phyloP scores from a whole-genome alignment of 1,140 invertebrate genomes.

The Battus philenor region DNA sequence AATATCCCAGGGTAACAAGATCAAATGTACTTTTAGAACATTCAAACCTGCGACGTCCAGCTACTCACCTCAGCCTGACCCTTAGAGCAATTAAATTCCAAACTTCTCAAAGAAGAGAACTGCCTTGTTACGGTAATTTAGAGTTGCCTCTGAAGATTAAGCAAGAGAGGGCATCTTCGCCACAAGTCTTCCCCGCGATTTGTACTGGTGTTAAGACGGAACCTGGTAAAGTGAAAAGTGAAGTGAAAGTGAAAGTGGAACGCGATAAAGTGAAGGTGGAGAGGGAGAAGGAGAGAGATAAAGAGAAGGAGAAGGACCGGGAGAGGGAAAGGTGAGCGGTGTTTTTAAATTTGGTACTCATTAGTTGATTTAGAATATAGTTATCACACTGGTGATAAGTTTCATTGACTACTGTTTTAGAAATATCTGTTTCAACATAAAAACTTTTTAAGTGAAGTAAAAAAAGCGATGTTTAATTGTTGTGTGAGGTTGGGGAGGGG shows the following conservation, averaged over 20 bases:
- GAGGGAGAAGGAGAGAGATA: constrained; percentile 48
- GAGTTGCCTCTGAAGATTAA: constrained; percentile 67
- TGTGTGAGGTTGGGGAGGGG: too few relatives aligned
- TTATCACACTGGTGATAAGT: too few relatives aligned
- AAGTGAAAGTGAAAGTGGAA: constrained; percentile 48
- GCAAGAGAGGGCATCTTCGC: constrained; percentile 40
- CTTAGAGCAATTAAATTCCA: constrained; percentile 65
- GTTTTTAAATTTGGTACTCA: not conserved
- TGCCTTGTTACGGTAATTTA: constrained; percentile 73
- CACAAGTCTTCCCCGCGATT: constrained; percentile 45
- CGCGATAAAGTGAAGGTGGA: constrained; percentile 43
- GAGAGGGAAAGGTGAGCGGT: constrained; percentile 19
- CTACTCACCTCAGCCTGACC: constrained; percentile 46
- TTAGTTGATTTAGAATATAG: not conserved
- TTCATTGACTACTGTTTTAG: too few relatives aligned
- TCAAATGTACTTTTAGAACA: constrained; percentile 61
- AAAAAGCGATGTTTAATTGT: too few relatives aligned
- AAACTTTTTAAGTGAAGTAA: too few relatives aligned
- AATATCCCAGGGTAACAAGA: constrained; percentile 65
- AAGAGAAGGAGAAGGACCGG: constrained; percentile 39
- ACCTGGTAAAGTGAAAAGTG: constrained; percentile 34
- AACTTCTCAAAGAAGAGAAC: constrained; percentile 50
- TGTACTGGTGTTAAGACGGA: constrained; percentile 41
- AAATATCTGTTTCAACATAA: too few relatives aligned
- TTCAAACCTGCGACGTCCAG: constrained; percentile 37